Evolutionary conservation across 2,797 vertebrate genomes (phyloP).

Genomic region (Falco cherrug): DNA sequence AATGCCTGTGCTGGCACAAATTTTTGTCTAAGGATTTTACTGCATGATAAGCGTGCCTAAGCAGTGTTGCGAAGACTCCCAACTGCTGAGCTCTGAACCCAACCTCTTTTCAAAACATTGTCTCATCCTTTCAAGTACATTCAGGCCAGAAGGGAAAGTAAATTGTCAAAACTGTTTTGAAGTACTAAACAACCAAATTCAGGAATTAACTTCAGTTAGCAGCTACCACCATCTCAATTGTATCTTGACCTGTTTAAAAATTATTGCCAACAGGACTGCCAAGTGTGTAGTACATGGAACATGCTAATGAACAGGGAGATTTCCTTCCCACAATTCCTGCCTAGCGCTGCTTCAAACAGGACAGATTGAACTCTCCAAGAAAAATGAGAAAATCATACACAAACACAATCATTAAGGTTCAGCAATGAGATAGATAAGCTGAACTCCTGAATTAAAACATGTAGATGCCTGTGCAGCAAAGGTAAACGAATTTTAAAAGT

Average conservation of each 20-base stretch:
- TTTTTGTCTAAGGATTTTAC: not conserved
- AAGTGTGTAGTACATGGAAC: accelerated
- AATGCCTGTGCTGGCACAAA: not conserved
- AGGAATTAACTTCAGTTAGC: not conserved
- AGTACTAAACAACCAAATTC: not conserved
- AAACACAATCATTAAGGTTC: not conserved
- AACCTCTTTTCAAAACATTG: slow-evolving; percentile 47
- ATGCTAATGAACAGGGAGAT: accelerated
- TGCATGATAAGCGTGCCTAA: slow-evolving; percentile 6
- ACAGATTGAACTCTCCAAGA: not conserved
- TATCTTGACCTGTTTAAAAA: not conserved
- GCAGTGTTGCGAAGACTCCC: not conserved
- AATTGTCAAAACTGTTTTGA: not conserved
- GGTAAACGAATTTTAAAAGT: not conserved
- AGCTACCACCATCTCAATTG: accelerated
- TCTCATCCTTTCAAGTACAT: slow-evolving; percentile 32
- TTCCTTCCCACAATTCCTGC: not conserved
- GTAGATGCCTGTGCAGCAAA: not conserved
- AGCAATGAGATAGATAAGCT: not conserved
- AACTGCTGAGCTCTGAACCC: slow-evolving; percentile 16
- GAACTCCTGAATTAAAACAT: not conserved
- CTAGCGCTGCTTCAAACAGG: not conserved
- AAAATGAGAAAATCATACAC: not conserved
- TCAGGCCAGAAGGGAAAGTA: slow-evolving; percentile 10
- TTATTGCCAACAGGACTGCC: not conserved